Evolutionary conservation across 2,888 invertebrate genomes (phyloP), one percentile per base, ranked within the genome.

Genomic region (Acrobasis repandana): DNA sequence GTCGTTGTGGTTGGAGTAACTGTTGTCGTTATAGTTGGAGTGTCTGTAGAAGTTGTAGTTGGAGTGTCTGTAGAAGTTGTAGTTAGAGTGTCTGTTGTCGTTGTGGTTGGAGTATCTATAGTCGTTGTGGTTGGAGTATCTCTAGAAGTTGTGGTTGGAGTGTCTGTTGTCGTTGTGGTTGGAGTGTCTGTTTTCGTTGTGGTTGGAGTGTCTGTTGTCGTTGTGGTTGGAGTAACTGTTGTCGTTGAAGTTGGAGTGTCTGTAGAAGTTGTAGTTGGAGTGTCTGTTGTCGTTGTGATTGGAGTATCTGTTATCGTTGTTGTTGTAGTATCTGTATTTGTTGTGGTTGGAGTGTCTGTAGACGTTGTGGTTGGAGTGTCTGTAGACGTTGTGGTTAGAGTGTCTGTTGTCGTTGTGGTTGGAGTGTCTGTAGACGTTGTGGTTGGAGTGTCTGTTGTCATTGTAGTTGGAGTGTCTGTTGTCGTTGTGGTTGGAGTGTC

Each of bases 241-340:
- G 20, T 20, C 4, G 20, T 2, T 4, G 2, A 3, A 4, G 2
- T 4, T 20, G 20, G 2, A 3, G 20, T 20, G 4, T 2, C 4
- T 20, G 20, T 20, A 4, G 4, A 3, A 2, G 20, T 2, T 3
- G 4, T 20, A 4, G 2, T 4, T 3, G 20, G 2, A 3, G 20
- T 20, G 4, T 49, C 38, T 18, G 59, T 47, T 1, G 61, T 50
- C 8, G 56, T 52, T 1, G 61, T 56, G 2, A 51, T 61, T 4
- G 64, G 48, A n/a, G 64, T 65, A n/a, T 63, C 57, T 3, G 62
- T 36, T 9, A 63, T 57, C 0, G 48, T 48, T 0, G 62, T 50
- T 9, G 9, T n/a, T 2, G 50, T 3, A 18, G 62, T 49, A 2
- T 50, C 52, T 16, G 64, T 58, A 1, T 28, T 47, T 28, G 18